phyloP scores from a whole-genome alignment of 1,140 invertebrate genomes.

The Drosophila tropicalis region DNA sequence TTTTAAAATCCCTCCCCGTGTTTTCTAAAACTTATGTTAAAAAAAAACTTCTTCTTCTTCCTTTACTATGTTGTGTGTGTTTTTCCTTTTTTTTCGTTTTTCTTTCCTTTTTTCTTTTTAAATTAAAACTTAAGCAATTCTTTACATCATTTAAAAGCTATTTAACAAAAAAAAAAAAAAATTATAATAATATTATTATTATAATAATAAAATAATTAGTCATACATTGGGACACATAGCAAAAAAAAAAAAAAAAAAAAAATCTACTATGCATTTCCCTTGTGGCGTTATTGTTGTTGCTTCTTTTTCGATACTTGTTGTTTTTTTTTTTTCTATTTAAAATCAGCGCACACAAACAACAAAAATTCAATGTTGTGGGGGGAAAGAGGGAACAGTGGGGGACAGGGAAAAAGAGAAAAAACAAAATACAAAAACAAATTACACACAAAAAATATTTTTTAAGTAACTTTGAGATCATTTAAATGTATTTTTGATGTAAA shows the following conservation, averaged over 20 bases:
- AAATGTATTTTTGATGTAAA: slow-evolving; percentile 72
- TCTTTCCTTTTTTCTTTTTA: neutral
- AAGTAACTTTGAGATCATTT: slow-evolving; percentile 82
- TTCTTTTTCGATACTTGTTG: slow-evolving; percentile 22
- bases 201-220: slow-evolving; percentile 19
- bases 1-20: slow-evolving; percentile 3
- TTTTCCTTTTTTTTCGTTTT: neutral
- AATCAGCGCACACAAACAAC: slow-evolving; percentile 39
- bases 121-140: slow-evolving; percentile 28
- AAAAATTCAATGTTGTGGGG: neutral
- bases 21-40: neutral
- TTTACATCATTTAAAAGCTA: slow-evolving; percentile 31
- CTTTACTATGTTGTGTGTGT: neutral
- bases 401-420: slow-evolving; percentile 37
- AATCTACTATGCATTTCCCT: slow-evolving; percentile 40
- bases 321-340: slow-evolving; percentile 24
- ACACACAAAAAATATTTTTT: slow-evolving; percentile 77
- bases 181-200: slow-evolving; percentile 16
- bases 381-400: neutral
- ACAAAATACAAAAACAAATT: slow-evolving; percentile 54
- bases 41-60: neutral
- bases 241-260: neutral
- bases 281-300: slow-evolving; percentile 29
- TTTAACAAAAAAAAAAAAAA: slow-evolving; percentile 27
- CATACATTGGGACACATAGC: slow-evolving; percentile 22